Base-by-base conservation (phyloP, 2,888 invertebrate genomes). In the Gonocerus acuteangulatus region DNA sequence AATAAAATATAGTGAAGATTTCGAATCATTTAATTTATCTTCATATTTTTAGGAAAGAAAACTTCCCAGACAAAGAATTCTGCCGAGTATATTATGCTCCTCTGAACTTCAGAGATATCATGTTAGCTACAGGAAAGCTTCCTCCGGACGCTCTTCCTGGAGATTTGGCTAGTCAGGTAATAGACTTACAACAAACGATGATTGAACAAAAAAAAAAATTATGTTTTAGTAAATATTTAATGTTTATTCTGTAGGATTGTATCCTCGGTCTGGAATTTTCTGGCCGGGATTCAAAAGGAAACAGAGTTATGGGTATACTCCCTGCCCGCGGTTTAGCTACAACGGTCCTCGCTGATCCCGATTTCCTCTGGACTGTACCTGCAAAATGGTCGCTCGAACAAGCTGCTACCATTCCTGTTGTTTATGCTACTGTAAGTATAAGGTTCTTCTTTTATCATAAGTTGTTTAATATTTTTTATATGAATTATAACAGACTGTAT, bases 71-170 rank as follows among this genome's bases (percentile, higher is more conserved):
- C 2, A 76, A 80, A 64, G 86, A 87, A 69, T 77, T 92, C 51
- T 95, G 94, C 76, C 82, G 81, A 66, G 94, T 96, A 13, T 89
- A 94, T 75, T 95, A 90, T 76, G 89, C 95, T 1, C 90, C 95
- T 45, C 82, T 97, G 65, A 97, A 97, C 78, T 97, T 97, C 88
- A 85, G 96, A 68, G 97, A 99, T 76, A 85, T 97, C 68, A 99
- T 99, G 97, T 78, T 97, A 72, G 95, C 96, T 23, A 93, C 93
- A 22, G 97, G 96, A 69, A 95, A 96, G 77, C 81, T 97, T 65
- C 92, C 96, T 58, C 94, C 95, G 27, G 96, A 97, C 78, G 95
- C 96, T 52, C 81, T 97, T 62, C 97, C 97, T n/a, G 94, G 93
- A 62, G 84, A 88, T 72, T 56, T 57, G 45, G 57, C 57, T 6